Percentiles rank a stretch among this genome's conserved stretches.
These are phyloP conservation scores for Ommatoiulus sabulosus DNA, from an alignment of 2,888 invertebrate species.

Conservation along the genomic window DNA sequence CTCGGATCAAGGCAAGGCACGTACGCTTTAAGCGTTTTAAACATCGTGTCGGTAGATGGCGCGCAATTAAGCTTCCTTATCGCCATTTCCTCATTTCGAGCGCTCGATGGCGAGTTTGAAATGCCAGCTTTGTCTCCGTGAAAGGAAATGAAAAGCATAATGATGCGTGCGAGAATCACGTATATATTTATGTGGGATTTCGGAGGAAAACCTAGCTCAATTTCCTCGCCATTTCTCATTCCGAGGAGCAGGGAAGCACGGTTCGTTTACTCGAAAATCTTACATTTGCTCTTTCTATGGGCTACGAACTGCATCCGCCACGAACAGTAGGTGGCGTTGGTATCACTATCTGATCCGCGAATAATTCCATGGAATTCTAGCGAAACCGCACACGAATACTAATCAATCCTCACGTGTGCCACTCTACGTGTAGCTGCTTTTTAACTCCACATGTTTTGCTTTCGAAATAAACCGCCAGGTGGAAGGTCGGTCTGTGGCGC, in stretches of 20 bases:
- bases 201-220: constrained; percentile 9
- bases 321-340: too few relatives aligned
- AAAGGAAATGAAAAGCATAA: background rate
- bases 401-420: too few relatives aligned
- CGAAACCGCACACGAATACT: too few relatives aligned
- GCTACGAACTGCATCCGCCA: too few relatives aligned
- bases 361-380: too few relatives aligned
- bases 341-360: too few relatives aligned
- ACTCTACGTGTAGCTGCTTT: too few relatives aligned
- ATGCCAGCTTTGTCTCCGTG: background rate
- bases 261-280: background rate
- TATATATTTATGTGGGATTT: background rate
- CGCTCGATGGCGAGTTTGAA: background rate
- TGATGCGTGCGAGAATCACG: background rate
- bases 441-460: too few relatives aligned
- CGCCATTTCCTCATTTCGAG: background rate
- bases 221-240: background rate
- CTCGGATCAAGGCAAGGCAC: background rate
- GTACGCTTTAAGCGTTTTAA: too few relatives aligned
- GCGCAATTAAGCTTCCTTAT: background rate
- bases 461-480: too few relatives aligned
- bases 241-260: background rate
- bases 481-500: too few relatives aligned
- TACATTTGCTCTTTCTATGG: background rate
- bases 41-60: background rate